These are phyloP conservation scores for Sanderia malayensis DNA, from an alignment of 30 jellyfish, hydroid and myxozoan genomes.

Conservation along the genomic window DNA sequence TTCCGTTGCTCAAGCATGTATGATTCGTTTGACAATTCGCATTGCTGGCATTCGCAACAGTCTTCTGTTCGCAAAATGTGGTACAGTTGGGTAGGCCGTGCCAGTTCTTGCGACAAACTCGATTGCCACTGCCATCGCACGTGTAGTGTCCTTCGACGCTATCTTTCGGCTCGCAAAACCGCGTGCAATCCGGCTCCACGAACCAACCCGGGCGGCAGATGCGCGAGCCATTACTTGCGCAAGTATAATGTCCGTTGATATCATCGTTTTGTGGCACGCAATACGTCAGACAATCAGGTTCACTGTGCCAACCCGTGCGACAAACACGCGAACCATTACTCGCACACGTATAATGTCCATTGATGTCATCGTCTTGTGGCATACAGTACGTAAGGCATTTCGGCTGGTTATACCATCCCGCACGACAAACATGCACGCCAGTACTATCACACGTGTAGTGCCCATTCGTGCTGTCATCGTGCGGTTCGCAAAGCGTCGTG, in stretches of 20 bases:
- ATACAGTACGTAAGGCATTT: constrained; percentile 27
- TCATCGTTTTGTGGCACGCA: constrained; percentile 50
- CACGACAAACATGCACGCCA: constrained; percentile 33
- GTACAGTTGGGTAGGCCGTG: constrained; percentile 46
- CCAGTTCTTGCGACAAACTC: constrained; percentile 48
- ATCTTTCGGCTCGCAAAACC: constrained; percentile 21
- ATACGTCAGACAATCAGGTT: constrained; percentile 29
- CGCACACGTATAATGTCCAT: constrained; percentile 56
- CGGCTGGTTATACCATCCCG: constrained; percentile 42
- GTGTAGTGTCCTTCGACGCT: constrained; percentile 49
- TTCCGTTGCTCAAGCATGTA: neutral
- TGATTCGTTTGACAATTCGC: no score
- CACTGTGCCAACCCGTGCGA: constrained; percentile 38
- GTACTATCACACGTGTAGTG: constrained; percentile 24
- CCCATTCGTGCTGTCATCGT: constrained; percentile 13
- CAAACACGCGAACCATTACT: constrained; percentile 51
- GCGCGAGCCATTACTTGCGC: constrained; percentile 31
- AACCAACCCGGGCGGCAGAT: constrained; percentile 51
- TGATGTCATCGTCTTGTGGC: constrained; percentile 39
- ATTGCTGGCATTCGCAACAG: neutral
- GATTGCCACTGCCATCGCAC: constrained; percentile 34
- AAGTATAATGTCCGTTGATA: constrained; percentile 38
- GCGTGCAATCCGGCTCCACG: constrained; percentile 27
- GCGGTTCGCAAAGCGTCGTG: constrained; percentile 28
- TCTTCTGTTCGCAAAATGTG: constrained; percentile 4